Percentiles rank a stretch among this genome's conserved stretches.
phyloP scores from a whole-genome alignment of 2,113 vertebrate genomes.

The Polypterus senegalus region DNA sequence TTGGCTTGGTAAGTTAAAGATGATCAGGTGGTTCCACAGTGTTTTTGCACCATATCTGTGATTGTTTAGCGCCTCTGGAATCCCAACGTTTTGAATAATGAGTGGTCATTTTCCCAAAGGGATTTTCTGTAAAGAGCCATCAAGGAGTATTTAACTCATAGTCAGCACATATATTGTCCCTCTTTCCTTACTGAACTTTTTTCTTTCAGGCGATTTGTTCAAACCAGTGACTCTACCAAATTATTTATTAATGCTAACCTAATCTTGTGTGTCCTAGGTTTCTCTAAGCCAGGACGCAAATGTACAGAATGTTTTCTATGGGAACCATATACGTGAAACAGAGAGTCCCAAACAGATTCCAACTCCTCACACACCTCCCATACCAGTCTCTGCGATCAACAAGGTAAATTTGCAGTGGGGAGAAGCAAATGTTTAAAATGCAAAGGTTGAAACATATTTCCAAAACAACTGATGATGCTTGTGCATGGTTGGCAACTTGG shows the following conservation, averaged over 20 bases:
- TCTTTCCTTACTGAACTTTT: background rate
- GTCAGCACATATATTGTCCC: conserved; percentile 6
- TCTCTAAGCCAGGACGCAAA: conserved; percentile 38
- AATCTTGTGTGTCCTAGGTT: conserved; percentile 33
- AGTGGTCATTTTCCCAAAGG: too few species aligned
- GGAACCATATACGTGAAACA: conserved; percentile 41
- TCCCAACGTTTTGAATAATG: too few species aligned
- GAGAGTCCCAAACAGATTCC: conserved; percentile 48
- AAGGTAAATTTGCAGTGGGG: conserved; percentile 55
- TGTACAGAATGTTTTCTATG: conserved; percentile 22
- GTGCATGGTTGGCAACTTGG: too few species aligned
- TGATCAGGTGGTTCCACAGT: too few species aligned
- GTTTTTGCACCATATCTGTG: too few species aligned
- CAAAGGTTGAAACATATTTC: too few species aligned
- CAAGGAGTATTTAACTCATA: background rate
- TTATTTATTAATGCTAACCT: background rate
- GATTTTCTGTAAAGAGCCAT: too few species aligned
- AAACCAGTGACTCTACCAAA: background rate
- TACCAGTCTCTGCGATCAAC: conserved; percentile 53
- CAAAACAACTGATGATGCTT: too few species aligned
- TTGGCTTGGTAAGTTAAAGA: too few species aligned
- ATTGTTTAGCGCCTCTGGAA: too few species aligned
- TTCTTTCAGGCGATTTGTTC: conserved; percentile 12
- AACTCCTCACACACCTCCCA: conserved; percentile 39
- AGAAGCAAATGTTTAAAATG: background rate